Conservation (phyloP, 2,113 vertebrate genomes). For the Chaetodon trifascialis region DNA sequence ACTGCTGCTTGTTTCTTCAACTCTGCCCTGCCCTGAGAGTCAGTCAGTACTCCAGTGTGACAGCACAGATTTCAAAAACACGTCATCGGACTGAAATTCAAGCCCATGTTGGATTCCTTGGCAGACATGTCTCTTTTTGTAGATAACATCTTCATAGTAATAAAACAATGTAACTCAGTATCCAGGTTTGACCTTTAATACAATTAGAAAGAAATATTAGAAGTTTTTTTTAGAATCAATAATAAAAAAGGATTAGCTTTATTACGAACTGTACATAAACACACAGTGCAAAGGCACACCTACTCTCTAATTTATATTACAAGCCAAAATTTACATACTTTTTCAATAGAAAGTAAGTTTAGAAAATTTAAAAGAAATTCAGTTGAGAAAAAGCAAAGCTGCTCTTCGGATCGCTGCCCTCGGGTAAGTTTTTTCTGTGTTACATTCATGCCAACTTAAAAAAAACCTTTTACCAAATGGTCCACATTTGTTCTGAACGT, state of each 20-base stretch:
- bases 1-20: conserved; percentile 5
- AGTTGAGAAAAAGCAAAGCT: conserved; percentile 47
- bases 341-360: conserved; percentile 74
- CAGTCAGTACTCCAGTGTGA: background rate
- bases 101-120: background rate
- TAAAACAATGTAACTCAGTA: conserved; percentile 2
- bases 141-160: background rate
- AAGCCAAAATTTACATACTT: conserved; percentile 85
- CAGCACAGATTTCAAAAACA: background rate
- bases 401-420: conserved; percentile 38
- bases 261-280: conserved; percentile 87
- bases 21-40: too few relatives aligned
- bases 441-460: conserved; percentile 67
- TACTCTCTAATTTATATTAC: conserved; percentile 80
- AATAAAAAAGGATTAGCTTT: conserved; percentile 85
- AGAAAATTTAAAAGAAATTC: conserved; percentile 75
- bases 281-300: conserved; percentile 83
- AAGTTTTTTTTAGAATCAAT: conserved; percentile 69
- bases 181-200: conserved; percentile 33
- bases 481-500: conserved; percentile 28
- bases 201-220: conserved; percentile 41
- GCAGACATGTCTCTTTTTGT: background rate
- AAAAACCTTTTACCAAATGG: conserved; percentile 22
- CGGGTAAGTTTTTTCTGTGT: conserved; percentile 50
- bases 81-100: background rate